Percentiles rank a stretch among this genome's conserved stretches.
phyloP scores from a whole-genome alignment of 1,140 invertebrate genomes.

The Drosophila carrolli region DNA sequence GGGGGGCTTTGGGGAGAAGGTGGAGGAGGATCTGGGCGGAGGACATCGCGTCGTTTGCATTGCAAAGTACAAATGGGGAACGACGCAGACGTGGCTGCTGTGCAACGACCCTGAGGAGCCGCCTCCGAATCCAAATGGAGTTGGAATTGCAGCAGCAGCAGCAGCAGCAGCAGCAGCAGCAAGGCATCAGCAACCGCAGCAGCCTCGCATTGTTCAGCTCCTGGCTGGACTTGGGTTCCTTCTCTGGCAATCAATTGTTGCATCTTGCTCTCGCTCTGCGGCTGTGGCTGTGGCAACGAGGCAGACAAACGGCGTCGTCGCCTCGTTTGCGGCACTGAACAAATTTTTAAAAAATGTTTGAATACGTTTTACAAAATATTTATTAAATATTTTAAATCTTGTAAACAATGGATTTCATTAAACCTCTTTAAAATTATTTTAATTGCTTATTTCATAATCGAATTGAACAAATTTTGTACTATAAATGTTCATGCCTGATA shows the following conservation, averaged over 20 bases:
- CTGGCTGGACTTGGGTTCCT: conserved; percentile 28
- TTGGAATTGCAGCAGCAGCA: conserved; percentile 19
- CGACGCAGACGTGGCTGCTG: conserved; percentile 49
- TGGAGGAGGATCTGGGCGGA: conserved; percentile 30
- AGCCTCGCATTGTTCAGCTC: conserved; percentile 47
- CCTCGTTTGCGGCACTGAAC: conserved; percentile 23
- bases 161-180: conserved; percentile 1
- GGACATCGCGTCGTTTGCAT: conserved; percentile 69
- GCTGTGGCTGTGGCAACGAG: conserved; percentile 26
- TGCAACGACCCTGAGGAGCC: conserved; percentile 68
- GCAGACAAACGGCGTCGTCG: conserved; percentile 54
- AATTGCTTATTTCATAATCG: too few relatives aligned
- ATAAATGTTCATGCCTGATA: too few relatives aligned
- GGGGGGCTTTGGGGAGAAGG: background rate
- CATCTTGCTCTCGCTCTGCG: conserved; percentile 54
- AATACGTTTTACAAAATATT: too few relatives aligned
- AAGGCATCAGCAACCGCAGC: conserved; percentile 7
- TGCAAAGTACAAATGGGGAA: conserved; percentile 75
- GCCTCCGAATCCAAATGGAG: conserved; percentile 42
- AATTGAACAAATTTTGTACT: too few relatives aligned
- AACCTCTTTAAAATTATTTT: too few relatives aligned
- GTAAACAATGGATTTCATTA: too few relatives aligned
- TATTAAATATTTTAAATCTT: too few relatives aligned
- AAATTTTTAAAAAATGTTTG: too few relatives aligned
- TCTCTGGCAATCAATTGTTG: conserved; percentile 64